Percentiles rank a stretch among this genome's conserved stretches.
Conservation (phyloP, 2,888 invertebrate species). For the Leptura quadrifasciata region DNA sequence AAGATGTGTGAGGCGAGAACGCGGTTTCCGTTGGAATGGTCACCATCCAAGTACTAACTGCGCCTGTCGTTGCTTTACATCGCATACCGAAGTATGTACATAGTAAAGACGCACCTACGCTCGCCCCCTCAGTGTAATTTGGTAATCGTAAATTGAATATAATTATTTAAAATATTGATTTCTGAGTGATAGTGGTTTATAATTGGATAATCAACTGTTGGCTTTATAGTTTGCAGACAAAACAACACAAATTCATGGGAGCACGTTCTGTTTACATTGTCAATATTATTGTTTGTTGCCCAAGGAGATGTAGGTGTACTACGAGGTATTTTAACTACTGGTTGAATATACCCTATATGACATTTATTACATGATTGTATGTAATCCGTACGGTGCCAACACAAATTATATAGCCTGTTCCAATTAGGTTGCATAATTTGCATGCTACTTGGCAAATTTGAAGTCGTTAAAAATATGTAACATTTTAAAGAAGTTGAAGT, state of each 20-base stretch:
- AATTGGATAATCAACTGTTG: constrained; percentile 6
- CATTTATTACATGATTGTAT: not conserved
- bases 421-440: not conserved
- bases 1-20: too few relatives aligned
- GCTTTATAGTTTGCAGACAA: constrained; percentile 24
- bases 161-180: constrained; percentile 2
- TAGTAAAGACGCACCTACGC: too few relatives aligned
- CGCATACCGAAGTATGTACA: too few relatives aligned
- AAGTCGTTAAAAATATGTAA: not conserved
- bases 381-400: not conserved
- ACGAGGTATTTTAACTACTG: constrained; percentile 9
- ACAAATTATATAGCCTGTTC: not conserved
- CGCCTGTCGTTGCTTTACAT: too few relatives aligned
- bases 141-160: not conserved
- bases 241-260: constrained; percentile 13
- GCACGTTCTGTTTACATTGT: constrained; percentile 20
- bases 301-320: constrained; percentile 11
- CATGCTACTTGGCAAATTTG: not conserved
- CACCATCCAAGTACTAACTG: too few relatives aligned
- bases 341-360: constrained; percentile 14
- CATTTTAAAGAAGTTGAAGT: not conserved
- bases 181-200: not conserved
- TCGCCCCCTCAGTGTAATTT: too few relatives aligned
- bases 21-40: too few relatives aligned
- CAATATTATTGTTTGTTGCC: constrained; percentile 26